Percentiles rank a stretch among this genome's conserved stretches.
phyloP scores from a whole-genome alignment of 1,140 invertebrate species.

The Macrosteles quadrilineatus region DNA sequence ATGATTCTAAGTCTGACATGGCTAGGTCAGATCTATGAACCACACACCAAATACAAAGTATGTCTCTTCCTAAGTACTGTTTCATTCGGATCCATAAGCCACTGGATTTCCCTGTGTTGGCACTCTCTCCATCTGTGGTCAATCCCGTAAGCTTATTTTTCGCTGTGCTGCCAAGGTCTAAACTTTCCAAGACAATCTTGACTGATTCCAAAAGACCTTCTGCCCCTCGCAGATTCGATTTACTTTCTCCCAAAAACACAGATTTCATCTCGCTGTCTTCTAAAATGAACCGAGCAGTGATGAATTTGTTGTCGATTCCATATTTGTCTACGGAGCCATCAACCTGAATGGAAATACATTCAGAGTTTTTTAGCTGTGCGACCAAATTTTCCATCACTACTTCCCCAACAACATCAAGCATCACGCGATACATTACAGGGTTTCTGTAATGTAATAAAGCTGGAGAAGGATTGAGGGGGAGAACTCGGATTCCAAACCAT shows the following conservation, averaged over 20 bases:
- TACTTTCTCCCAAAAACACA: too few relatives aligned
- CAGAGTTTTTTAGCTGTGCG: neutral
- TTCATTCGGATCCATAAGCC: constrained; percentile 7
- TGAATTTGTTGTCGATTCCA: constrained; percentile 23
- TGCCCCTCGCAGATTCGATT: too few relatives aligned
- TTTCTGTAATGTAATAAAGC: constrained; percentile 31
- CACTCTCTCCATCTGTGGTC: constrained; percentile 24
- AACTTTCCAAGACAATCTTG: neutral
- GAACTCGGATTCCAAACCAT: constrained; percentile 23
- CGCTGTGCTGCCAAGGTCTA: neutral
- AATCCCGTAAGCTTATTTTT: constrained; percentile 20
- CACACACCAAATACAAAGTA: constrained; percentile 20
- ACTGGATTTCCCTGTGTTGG: constrained; percentile 19
- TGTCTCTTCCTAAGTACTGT: constrained; percentile 23
- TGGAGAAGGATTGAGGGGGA: too few relatives aligned
- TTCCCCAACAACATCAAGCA: too few relatives aligned
- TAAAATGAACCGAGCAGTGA: too few relatives aligned
- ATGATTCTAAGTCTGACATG: neutral
- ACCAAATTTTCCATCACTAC: constrained; percentile 7
- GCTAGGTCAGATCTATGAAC: neutral
- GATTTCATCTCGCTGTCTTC: too few relatives aligned
- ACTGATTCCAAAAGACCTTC: neutral
- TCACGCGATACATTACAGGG: constrained; percentile 1
- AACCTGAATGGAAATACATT: constrained; percentile 18
- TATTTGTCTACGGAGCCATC: constrained; percentile 22